These are phyloP conservation scores for Psophia crepitans DNA, from an alignment of 2,113 vertebrate genomes.

Conservation along the genomic window DNA sequence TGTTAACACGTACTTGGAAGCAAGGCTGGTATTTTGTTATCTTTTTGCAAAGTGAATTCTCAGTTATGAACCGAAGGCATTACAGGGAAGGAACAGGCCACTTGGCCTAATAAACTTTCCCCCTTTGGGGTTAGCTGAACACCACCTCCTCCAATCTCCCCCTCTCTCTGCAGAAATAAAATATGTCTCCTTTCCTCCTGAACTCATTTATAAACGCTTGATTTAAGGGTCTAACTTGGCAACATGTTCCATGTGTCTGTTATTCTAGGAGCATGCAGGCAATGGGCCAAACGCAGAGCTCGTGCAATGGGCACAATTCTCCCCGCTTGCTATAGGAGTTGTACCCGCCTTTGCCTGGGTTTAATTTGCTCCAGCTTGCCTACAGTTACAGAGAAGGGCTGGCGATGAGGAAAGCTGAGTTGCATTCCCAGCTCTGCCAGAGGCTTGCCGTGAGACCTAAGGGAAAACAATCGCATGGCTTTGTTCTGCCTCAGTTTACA, in stretches of 20 bases:
- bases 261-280: constrained; percentile 40
- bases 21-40: constrained; percentile 48
- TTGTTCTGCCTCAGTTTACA: constrained; percentile 58
- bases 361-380: constrained; percentile 48
- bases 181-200: constrained; percentile 33
- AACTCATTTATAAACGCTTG: constrained; percentile 56
- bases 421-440: constrained; percentile 20
- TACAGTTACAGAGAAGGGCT: neutral
- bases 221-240: constrained; percentile 57
- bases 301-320: constrained; percentile 27
- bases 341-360: constrained; percentile 20
- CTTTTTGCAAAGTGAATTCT: constrained; percentile 54
- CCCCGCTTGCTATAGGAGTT: neutral
- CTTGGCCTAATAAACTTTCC: constrained; percentile 48
- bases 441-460: neutral
- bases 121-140: constrained; percentile 39
- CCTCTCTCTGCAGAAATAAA: constrained; percentile 49
- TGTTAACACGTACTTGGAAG: constrained; percentile 52
- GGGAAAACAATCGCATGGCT: constrained; percentile 38
- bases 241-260: constrained; percentile 49
- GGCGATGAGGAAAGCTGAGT: constrained; percentile 1
- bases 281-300: neutral
- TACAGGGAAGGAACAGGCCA: constrained; percentile 54
- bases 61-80: constrained; percentile 27
- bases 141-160: neutral